These are phyloP conservation scores for Cebuella pygmaea DNA, from an alignment of 2,797 vertebrate genomes.

Conservation along the genomic window DNA sequence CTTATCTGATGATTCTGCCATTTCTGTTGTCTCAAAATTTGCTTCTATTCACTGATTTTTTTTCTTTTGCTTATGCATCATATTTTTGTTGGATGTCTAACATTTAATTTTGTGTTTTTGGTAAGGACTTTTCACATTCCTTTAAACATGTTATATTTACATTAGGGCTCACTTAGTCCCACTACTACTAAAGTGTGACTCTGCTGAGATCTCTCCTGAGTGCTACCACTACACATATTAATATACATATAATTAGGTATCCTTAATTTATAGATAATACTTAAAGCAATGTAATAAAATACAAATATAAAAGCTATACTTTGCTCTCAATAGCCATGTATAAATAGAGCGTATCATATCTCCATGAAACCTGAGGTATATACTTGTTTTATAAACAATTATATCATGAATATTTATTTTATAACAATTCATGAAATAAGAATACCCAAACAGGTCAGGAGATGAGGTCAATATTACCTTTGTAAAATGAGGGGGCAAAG, in stretches of 20 bases:
- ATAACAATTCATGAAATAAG: conserved; percentile 80
- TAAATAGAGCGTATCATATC: conserved; percentile 69
- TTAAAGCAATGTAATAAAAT: conserved; percentile 45
- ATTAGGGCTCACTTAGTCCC: neutral
- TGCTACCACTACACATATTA: neutral
- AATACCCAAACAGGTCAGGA: conserved; percentile 83
- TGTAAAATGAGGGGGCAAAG: conserved; percentile 90
- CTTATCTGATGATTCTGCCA: neutral
- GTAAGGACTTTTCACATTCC: neutral
- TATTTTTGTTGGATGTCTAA: neutral
- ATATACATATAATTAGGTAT: neutral
- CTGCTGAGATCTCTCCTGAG: neutral
- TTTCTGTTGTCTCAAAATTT: neutral
- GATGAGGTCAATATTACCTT: conserved; percentile 87
- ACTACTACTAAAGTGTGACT: neutral
- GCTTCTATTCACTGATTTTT: neutral
- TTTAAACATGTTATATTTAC: neutral
- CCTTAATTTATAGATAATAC: conserved; percentile 27
- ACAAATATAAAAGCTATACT: conserved; percentile 54
- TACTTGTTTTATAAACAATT: conserved; percentile 79
- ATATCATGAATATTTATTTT: conserved; percentile 76
- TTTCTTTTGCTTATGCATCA: neutral
- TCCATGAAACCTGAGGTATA: conserved; percentile 81
- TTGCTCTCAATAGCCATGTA: conserved; percentile 66
- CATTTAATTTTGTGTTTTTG: neutral